Base-by-base conservation (phyloP, 2,888 invertebrate genomes). In the Cataglyphis cursor region DNA sequence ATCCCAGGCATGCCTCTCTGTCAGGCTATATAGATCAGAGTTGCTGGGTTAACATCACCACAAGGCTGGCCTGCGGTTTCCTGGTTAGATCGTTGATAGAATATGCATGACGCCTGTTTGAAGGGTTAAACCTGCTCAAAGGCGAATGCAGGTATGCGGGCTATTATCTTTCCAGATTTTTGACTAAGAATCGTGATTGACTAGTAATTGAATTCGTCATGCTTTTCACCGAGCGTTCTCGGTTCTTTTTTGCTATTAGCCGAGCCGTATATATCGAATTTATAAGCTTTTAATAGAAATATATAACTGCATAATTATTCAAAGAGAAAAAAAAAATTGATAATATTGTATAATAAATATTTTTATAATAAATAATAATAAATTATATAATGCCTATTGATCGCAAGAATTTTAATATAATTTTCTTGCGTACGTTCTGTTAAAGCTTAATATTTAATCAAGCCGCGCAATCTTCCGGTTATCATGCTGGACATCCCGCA, bases 91-190 rank as follows among this genome's bases (percentile, higher is more conserved):
- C 88, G 87, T 89, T 90, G 91, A 93, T 93, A 91, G 92, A 93
- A 94, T 93, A 94, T 93, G 92, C 92, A 93, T 93, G 91, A 88
- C 89, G 90, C 85, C 68, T 85, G 80, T 85, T 85, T 44, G 68
- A 91, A 93, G 92, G 92, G 91, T 91, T 93, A 91, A 93, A 92
- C 89, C 89, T 88, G 90, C 88, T 92, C 91, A 92, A 92, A 92
- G 91, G 86, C 88, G 90, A 80, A 84, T 85, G 88, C 86, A 90
- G 90, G 89, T 86, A 88, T 89, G 44, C 15, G 12, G 31, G 18
- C 66, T 64, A 84, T 83, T 72, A 66, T 81, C 64, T 83, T 81
- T 57, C 5, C 70, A n/a, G 54, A 81, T 81, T 83, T 83, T 83
- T 81, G 35, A 51, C 51, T 74, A 41, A 64, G 38, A 62, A 4